These are phyloP conservation scores for Pycnomerus fuliginosus DNA, from an alignment of 2,888 invertebrate genomes.

Conservation along the genomic window DNA sequence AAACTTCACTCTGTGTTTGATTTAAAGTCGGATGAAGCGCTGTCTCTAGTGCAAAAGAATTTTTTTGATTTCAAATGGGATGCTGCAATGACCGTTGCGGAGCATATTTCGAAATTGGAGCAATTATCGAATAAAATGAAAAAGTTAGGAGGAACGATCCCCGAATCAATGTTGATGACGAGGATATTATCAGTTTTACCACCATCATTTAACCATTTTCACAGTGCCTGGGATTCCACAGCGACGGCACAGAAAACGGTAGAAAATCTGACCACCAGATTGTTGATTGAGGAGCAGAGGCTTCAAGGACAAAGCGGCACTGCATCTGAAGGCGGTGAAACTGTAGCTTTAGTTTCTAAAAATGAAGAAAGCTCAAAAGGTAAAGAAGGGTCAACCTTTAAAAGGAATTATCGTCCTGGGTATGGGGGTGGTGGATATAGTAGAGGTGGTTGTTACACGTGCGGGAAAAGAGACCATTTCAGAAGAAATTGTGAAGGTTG, in stretches of 20 bases:
- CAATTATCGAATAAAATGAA: conserved; percentile 25
- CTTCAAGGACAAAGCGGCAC: too few species aligned
- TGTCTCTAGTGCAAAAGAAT: conserved; percentile 26
- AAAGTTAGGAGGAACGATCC: conserved; percentile 21
- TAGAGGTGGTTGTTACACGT: conserved; percentile 15
- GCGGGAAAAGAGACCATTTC: conserved; percentile 17
- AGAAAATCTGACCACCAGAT: conserved; percentile 16
- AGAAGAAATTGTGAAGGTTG: conserved; percentile 22
- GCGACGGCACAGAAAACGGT: not conserved
- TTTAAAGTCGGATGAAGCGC: conserved; percentile 25
- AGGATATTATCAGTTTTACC: conserved; percentile 21
- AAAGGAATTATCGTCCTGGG: too few species aligned
- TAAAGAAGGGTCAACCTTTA: not conserved
- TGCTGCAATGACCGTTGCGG: conserved; percentile 7
- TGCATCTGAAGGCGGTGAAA: not conserved
- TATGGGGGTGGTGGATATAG: too few species aligned
- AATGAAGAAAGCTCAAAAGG: not conserved
- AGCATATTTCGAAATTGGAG: conserved; percentile 26
- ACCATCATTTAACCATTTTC: conserved; percentile 10
- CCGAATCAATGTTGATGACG: conserved; percentile 25
- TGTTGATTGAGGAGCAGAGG: too few species aligned
- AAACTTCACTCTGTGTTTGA: conserved; percentile 29
- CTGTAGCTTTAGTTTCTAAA: conserved; percentile 1
- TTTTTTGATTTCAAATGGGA: conserved; percentile 32
- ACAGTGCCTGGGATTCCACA: conserved; percentile 20